Conservation (phyloP, 2,888 invertebrate genomes). For the Rutpela maculata region DNA sequence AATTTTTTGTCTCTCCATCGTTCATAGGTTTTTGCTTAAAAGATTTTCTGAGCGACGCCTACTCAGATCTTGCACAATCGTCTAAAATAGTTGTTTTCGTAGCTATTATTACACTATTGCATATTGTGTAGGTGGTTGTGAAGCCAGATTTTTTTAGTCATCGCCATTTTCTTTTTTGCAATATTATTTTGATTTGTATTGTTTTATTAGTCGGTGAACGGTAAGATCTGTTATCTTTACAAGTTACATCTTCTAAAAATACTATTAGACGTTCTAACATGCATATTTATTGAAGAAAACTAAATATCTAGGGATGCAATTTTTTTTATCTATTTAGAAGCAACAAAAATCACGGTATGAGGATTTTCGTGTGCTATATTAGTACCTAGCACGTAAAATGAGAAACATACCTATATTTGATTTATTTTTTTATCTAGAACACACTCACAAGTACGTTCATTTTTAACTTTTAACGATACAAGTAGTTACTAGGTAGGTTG, state of each 20-base stretch:
- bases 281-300: no score
- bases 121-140: slow-evolving; percentile 50
- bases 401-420: no score
- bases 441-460: no score
- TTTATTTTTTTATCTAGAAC: no score
- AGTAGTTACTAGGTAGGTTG: no score
- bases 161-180: slow-evolving; percentile 9
- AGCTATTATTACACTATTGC: slow-evolving; percentile 43
- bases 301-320: no score
- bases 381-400: no score
- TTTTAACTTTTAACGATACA: no score
- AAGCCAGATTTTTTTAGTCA: slow-evolving; percentile 12
- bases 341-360: background rate
- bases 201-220: background rate
- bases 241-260: background rate
- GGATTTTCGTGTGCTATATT: no score
- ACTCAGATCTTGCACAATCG: slow-evolving; percentile 51
- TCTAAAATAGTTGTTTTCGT: slow-evolving; percentile 52
- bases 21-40: background rate
- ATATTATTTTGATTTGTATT: background rate
- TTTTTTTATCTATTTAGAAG: background rate
- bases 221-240: background rate
- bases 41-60: slow-evolving; percentile 40
- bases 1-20: background rate
- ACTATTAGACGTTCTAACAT: no score